A percentile compares a stretch with the other conserved stretches of the same genome.
These are phyloP conservation scores for Pseudopleuronectes americanus DNA, from an alignment of 2,797 vertebrate species.

Conservation along the genomic window DNA sequence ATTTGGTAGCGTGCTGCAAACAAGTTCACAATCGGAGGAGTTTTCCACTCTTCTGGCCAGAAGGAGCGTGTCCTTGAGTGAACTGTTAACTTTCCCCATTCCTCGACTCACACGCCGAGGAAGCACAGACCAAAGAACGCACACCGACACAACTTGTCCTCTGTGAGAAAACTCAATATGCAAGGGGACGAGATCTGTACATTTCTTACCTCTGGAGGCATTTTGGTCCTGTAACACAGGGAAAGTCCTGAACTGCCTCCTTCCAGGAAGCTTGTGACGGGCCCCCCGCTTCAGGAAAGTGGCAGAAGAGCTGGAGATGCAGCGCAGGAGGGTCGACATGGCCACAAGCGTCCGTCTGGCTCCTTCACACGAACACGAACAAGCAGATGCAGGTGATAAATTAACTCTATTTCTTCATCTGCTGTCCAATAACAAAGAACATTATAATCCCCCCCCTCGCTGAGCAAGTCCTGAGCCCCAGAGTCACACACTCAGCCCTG, in stretches of 20 bases:
- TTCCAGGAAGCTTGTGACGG: conserved; percentile 65
- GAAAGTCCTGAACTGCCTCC: conserved; percentile 82
- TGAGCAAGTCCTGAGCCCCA: conserved; percentile 39
- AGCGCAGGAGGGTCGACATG: conserved; percentile 84
- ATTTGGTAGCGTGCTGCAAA: conserved; percentile 40
- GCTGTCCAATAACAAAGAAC: conserved; percentile 52
- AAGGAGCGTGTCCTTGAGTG: conserved; percentile 41
- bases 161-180: conserved; percentile 16
- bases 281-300: conserved; percentile 67
- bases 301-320: conserved; percentile 75
- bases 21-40: conserved; percentile 29
- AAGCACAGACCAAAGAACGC: conserved; percentile 36
- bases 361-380: conserved; percentile 58
- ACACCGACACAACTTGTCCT: conserved; percentile 25
- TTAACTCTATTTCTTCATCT: conserved; percentile 34
- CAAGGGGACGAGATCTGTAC: not conserved
- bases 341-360: conserved; percentile 56
- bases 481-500: conserved; percentile 42
- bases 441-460: conserved; percentile 39
- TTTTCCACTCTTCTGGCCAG: conserved; percentile 55
- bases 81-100: conserved; percentile 43
- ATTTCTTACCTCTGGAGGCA: conserved; percentile 79
- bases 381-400: conserved; percentile 33
- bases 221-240: conserved; percentile 82
- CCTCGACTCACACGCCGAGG: conserved; percentile 19